phyloP scores from a whole-genome alignment of 1,140 invertebrate species.

The Drosophila pectinifera region DNA sequence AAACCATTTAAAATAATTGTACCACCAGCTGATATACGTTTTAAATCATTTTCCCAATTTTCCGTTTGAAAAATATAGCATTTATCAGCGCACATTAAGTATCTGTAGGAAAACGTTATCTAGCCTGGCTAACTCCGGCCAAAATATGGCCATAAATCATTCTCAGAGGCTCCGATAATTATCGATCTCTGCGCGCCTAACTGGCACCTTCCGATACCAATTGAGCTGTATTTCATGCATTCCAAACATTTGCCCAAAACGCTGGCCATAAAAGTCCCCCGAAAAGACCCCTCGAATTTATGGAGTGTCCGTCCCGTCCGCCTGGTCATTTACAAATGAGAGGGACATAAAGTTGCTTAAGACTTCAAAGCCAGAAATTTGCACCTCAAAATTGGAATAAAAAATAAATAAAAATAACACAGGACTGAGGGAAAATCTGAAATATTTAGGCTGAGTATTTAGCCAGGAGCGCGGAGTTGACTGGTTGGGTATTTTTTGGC shows the following conservation, averaged over 20 bases:
- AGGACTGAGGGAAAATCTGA: slow-evolving; percentile 54
- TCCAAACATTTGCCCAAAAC: slow-evolving; percentile 46
- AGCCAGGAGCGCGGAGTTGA: slow-evolving; percentile 22
- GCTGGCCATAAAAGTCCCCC: slow-evolving; percentile 25
- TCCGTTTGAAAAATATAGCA: background rate
- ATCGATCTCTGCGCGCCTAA: slow-evolving; percentile 38
- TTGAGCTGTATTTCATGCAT: slow-evolving; percentile 55
- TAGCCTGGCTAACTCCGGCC: background rate
- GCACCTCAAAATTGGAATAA: slow-evolving; percentile 33
- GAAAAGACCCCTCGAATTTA: slow-evolving; percentile 18
- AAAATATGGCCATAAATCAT: slow-evolving; percentile 24
- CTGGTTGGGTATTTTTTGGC: slow-evolving; percentile 8
- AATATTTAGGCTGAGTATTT: slow-evolving; percentile 69
- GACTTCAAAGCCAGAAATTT: slow-evolving; percentile 44
- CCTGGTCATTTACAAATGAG: slow-evolving; percentile 37
- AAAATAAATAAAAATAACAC: slow-evolving; percentile 7
- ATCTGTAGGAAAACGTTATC: background rate
- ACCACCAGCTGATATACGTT: too few relatives aligned
- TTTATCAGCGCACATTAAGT: background rate
- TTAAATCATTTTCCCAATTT: too few relatives aligned
- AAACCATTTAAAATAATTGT: too few relatives aligned
- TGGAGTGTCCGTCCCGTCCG: slow-evolving; percentile 17
- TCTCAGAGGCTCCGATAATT: slow-evolving; percentile 28
- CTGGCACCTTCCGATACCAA: slow-evolving; percentile 30
- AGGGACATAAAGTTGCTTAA: slow-evolving; percentile 44